Percentiles rank a stretch among this genome's conserved stretches.
Conservation (phyloP, 2,797 vertebrate genomes). For the Vultur gryphus region DNA sequence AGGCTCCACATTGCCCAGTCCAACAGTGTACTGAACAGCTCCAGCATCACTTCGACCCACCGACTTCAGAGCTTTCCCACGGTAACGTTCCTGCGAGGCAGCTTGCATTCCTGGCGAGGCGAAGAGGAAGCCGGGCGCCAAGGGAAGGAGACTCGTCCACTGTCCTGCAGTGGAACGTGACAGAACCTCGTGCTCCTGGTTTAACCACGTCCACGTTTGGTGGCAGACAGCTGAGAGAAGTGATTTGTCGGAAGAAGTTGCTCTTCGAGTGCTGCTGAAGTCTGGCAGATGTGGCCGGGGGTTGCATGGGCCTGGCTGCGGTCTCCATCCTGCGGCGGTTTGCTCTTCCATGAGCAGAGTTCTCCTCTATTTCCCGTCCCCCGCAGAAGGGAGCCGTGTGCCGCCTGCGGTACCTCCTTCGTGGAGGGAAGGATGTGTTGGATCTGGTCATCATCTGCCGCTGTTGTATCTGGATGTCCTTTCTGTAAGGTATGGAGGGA, state of each 20-base stretch:
- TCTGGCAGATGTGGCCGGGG: not conserved
- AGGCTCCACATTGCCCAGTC: not conserved
- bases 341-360: not conserved
- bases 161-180: not conserved
- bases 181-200: not conserved
- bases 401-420: rapidly evolving
- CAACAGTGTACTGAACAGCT: not conserved
- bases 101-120: not conserved
- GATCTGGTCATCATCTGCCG: not conserved
- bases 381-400: rapidly evolving
- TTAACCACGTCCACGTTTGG: not conserved
- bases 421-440: not conserved
- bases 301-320: rapidly evolving
- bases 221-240: not conserved
- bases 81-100: not conserved
- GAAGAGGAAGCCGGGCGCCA: not conserved
- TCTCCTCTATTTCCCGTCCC: rapidly evolving
- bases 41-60: not conserved
- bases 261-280: too few species aligned
- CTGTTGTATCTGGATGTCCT: not conserved
- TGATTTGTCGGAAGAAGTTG: not conserved
- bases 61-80: not conserved
- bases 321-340: not conserved
- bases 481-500: not conserved
- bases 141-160: not conserved